Percentiles rank a stretch among this genome's conserved stretches.
These are phyloP conservation scores for Ammodytes marinus DNA, from an alignment of 2,113 vertebrate genomes.

Conservation along the genomic window DNA sequence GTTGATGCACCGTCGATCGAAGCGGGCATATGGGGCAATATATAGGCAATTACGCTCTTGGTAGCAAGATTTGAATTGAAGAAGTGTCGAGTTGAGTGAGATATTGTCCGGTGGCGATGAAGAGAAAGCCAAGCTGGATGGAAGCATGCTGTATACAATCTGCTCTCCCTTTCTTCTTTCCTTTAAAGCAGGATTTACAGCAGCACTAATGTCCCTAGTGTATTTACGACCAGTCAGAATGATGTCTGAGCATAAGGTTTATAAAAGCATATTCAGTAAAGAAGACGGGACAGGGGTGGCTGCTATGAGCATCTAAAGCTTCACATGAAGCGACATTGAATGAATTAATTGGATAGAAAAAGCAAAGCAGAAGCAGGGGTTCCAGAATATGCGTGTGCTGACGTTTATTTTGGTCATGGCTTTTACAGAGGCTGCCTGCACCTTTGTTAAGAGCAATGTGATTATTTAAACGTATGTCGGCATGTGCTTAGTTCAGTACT, in stretches of 20 bases:
- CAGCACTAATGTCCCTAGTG: background rate
- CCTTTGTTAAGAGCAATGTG: background rate
- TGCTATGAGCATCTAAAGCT: background rate
- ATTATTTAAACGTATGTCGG: no score
- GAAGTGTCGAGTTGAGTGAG: conserved; percentile 25
- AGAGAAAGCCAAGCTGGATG: background rate
- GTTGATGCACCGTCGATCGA: background rate
- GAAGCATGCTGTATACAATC: background rate
- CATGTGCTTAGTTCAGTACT: no score
- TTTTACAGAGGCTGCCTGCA: conserved; percentile 24
- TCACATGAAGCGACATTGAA: conserved; percentile 1
- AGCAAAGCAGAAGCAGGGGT: background rate
- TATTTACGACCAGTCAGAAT: conserved; percentile 8
- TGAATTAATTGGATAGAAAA: conserved; percentile 1
- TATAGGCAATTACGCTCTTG: conserved; percentile 9
- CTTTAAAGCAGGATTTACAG: conserved; percentile 14
- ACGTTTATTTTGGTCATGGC: background rate
- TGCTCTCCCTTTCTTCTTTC: background rate
- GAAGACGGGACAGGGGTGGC: background rate
- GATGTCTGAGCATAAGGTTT: background rate
- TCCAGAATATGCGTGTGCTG: background rate
- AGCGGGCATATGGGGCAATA: background rate
- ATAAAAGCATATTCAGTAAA: background rate
- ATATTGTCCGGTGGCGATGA: background rate
- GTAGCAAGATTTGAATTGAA: conserved; percentile 12